phyloP scores from a whole-genome alignment of 2,888 invertebrate species.

The Latrodectus elegans region DNA sequence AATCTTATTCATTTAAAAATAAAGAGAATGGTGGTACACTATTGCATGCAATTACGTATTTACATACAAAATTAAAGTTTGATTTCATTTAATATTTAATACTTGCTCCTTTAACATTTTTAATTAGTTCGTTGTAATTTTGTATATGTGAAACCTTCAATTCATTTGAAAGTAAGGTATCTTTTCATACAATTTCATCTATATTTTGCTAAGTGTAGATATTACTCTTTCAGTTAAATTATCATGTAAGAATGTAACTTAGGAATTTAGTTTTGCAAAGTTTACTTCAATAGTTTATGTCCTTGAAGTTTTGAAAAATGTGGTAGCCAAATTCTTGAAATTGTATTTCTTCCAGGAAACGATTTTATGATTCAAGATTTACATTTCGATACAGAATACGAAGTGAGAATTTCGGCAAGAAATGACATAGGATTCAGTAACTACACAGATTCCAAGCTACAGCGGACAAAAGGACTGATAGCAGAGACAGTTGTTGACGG shows the following conservation, averaged over 20 bases:
- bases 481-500: constrained; percentile 62
- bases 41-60: too few relatives aligned
- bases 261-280: neutral
- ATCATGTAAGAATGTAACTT: too few relatives aligned
- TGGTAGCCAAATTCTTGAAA: neutral
- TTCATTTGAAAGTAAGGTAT: neutral
- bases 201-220: neutral
- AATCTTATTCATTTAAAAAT: too few relatives aligned
- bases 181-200: neutral
- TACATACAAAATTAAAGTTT: too few relatives aligned
- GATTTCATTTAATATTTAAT: too few relatives aligned
- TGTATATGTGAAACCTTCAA: too few relatives aligned
- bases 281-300: neutral
- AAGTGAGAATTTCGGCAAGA: constrained; percentile 65
- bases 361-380: constrained; percentile 58
- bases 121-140: too few relatives aligned
- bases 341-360: constrained; percentile 17
- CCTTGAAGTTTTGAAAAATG: neutral
- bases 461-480: constrained; percentile 60
- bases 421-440: constrained; percentile 71
- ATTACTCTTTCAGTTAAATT: neutral
- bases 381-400: constrained; percentile 62
- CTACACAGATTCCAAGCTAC: constrained; percentile 50
- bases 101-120: too few relatives aligned
- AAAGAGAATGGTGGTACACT: too few relatives aligned